These are phyloP conservation scores for Peromyscus polionotus DNA, from an alignment of 2,113 vertebrate genomes.

Conservation along the genomic window DNA sequence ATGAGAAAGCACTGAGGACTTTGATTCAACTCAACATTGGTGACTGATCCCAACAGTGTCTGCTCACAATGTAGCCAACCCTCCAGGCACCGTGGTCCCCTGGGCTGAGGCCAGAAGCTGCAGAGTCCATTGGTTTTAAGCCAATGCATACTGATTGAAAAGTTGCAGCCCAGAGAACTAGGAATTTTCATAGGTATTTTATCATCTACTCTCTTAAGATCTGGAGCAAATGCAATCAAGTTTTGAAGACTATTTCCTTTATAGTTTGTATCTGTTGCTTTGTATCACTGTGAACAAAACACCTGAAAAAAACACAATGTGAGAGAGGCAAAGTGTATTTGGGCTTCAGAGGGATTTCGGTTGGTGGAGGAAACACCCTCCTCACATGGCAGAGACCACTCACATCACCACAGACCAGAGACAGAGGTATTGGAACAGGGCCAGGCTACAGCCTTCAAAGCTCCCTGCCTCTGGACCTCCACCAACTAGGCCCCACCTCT, in stretches of 20 bases:
- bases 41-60: constrained; percentile 83
- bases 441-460: background rate
- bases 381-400: background rate
- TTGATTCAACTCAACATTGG: constrained; percentile 79
- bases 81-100: constrained; percentile 74
- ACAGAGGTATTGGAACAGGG: background rate
- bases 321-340: background rate
- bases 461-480: background rate
- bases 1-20: constrained; percentile 78
- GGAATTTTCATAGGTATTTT: constrained; percentile 60
- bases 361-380: background rate
- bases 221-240: constrained; percentile 62
- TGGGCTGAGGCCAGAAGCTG: constrained; percentile 77
- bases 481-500: background rate
- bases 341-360: background rate
- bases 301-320: background rate
- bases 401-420: background rate
- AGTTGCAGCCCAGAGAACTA: constrained; percentile 8
- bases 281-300: background rate
- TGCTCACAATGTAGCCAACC: constrained; percentile 79
- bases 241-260: background rate
- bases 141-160: constrained; percentile 76
- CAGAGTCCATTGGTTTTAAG: constrained; percentile 78
- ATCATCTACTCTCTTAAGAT: constrained; percentile 70
- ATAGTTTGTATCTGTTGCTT: background rate